A percentile compares a stretch with the other conserved stretches of the same genome.
Conservation (phyloP, 2,113 vertebrate genomes). For the Astur gentilis region DNA sequence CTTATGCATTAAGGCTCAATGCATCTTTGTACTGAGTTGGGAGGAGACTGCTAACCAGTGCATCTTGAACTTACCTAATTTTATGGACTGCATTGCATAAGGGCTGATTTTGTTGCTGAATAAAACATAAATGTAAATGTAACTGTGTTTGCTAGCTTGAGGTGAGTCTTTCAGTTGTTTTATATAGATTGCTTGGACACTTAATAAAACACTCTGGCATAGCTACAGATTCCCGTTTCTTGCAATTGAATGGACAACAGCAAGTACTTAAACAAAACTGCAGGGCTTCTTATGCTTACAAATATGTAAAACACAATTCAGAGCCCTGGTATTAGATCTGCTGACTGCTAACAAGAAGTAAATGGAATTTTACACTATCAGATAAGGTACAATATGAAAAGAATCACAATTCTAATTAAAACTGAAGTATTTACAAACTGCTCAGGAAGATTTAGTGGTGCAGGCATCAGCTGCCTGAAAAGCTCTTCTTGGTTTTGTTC, state of each 20-base stretch:
- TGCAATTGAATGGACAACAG: neutral
- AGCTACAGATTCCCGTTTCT: neutral
- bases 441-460: neutral
- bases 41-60: neutral
- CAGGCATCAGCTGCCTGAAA: neutral
- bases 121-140: neutral
- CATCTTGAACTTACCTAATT: neutral
- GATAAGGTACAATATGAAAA: neutral
- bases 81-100: neutral
- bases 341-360: neutral
- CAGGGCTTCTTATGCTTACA: neutral
- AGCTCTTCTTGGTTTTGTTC: neutral
- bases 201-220: neutral
- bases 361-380: neutral
- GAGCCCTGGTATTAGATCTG: neutral
- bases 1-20: neutral
- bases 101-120: neutral
- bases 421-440: neutral
- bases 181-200: neutral
- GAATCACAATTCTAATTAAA: neutral
- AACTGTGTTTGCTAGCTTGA: neutral
- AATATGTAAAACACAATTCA: neutral
- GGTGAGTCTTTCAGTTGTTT: neutral
- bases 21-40: neutral
- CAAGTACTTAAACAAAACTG: neutral